Base-by-base conservation (phyloP, 2,113 vertebrate species). In the Leptocoma aspasia region DNA sequence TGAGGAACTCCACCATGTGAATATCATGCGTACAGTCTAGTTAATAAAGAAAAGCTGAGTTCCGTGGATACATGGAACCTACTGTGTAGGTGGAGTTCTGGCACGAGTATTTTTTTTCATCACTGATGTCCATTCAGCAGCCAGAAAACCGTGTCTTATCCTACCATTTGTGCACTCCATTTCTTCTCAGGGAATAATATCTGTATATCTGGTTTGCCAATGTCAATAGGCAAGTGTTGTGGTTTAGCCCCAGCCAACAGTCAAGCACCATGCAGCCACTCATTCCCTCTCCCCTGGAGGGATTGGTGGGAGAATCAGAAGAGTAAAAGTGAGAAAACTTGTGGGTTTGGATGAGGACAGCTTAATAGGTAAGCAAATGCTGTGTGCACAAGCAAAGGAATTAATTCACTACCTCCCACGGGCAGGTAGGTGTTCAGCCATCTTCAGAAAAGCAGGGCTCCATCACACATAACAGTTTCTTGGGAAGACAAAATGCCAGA, bases 41-140 rank as follows among this genome's bases (percentile, higher is more conserved):
- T 83, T 94, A 96, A 97, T 95, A 96, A 96, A 97, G 92, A 96
- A 96, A 97, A 95, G 56, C 92, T 76, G 76, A 75, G 35, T 97
- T 94, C 68, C 41, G 61, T 68, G 61, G 69, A 54, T 57, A 83
- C 72, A 90, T 60, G 35, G 59, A 8, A 39, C 35, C 11, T 28
- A 39, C 35, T 24, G 49, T 44, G 76, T 86, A 64, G 63, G 59
- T 89, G 72, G 84, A 70, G 20, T 90, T 93, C 79, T 94, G 72
- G 72, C 68, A 95, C 60, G 27, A 88, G 24, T 28, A 11, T 81
- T 92, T 92, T 84, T 89, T 94, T 95, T 42, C 65, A 60, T 53
- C 54, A 44, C 52, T 81, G 30, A 92, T 90, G 71, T 90, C 81
- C 91, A 61, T 91, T 90, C 52, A 90, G 42, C 65, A 90, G 63